A percentile compares a stretch with the other conserved stretches of the same genome.
Conservation (phyloP, 2,113 vertebrate genomes). For the Erythrolamprus reginae region DNA sequence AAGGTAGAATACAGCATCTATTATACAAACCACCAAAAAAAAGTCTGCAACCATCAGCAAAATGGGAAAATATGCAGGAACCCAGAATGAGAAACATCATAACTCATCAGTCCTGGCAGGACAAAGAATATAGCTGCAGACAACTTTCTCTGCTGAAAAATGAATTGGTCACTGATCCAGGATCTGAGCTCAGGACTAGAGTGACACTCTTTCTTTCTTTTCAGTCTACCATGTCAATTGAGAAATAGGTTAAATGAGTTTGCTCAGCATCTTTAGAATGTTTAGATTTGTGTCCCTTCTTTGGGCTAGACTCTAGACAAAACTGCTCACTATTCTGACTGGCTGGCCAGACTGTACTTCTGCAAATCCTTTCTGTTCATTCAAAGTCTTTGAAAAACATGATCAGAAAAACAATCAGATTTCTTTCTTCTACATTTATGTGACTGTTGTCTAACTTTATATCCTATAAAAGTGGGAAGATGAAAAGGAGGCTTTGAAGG, state of each 20-base stretch:
- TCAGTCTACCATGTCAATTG: constrained; percentile 11
- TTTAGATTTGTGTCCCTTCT: constrained; percentile 4
- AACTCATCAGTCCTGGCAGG: constrained; percentile 27
- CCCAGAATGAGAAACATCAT: constrained; percentile 52
- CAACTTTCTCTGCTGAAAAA: constrained; percentile 1
- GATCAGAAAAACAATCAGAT: neutral
- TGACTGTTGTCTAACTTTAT: neutral
- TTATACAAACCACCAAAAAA: neutral
- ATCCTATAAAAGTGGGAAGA: neutral
- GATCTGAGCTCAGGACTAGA: neutral
- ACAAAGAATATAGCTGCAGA: constrained; percentile 33
- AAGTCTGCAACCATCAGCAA: constrained; percentile 7
- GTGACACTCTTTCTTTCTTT: neutral
- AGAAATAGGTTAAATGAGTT: constrained; percentile 21
- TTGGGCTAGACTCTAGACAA: constrained; percentile 19
- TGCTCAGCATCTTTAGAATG: constrained; percentile 8
- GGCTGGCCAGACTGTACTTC: neutral
- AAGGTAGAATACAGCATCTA: neutral
- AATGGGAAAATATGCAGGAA: constrained; percentile 42
- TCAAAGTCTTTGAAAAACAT: neutral
- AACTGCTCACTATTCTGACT: neutral
- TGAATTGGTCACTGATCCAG: constrained; percentile 32
- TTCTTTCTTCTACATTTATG: neutral
- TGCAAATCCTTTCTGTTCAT: neutral
- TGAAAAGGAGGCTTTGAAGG: neutral